These are phyloP conservation scores for Lordiphosa andalusiaca DNA, from an alignment of 2,888 invertebrate species.

Conservation along the genomic window DNA sequence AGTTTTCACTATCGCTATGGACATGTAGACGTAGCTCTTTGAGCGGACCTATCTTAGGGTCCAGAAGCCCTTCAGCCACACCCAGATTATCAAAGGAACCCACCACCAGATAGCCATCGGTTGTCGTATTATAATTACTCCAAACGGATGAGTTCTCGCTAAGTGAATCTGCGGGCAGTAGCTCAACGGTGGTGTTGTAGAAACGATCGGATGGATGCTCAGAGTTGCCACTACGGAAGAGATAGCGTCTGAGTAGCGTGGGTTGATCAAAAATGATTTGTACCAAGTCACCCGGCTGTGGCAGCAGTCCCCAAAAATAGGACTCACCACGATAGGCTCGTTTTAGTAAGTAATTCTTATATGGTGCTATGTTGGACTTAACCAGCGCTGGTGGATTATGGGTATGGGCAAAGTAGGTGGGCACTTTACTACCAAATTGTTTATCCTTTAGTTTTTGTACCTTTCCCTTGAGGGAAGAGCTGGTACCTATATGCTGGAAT, in stretches of 20 bases:
- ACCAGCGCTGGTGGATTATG: conserved; percentile 87
- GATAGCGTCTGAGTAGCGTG: conserved; percentile 83
- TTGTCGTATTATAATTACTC: conserved; percentile 83
- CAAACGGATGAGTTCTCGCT: conserved; percentile 80
- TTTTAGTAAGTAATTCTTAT: conserved; percentile 88
- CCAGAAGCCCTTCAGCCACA: conserved; percentile 87
- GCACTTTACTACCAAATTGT: conserved; percentile 89
- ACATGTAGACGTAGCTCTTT: conserved; percentile 88
- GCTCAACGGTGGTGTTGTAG: conserved; percentile 92
- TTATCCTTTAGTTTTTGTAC: conserved; percentile 97
- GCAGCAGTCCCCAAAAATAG: conserved; percentile 95
- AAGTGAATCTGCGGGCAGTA: conserved; percentile 83
- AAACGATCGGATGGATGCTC: conserved; percentile 94
- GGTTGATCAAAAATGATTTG: conserved; percentile 90
- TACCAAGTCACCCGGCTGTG: conserved; percentile 90
- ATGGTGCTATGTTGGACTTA: conserved; percentile 88
- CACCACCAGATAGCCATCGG: conserved; percentile 86
- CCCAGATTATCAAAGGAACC: conserved; percentile 91
- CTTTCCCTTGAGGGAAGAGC: conserved; percentile 97
- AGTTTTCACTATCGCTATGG: conserved; percentile 89
- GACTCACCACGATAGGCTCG: conserved; percentile 92
- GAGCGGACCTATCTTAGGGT: conserved; percentile 85
- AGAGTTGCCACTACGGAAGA: conserved; percentile 92
- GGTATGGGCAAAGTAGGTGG: conserved; percentile 87
- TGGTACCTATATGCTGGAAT: conserved; percentile 97